Evolutionary conservation across 2,888 invertebrate species (phyloP).

Genomic region (Calameuta filiformis): DNA sequence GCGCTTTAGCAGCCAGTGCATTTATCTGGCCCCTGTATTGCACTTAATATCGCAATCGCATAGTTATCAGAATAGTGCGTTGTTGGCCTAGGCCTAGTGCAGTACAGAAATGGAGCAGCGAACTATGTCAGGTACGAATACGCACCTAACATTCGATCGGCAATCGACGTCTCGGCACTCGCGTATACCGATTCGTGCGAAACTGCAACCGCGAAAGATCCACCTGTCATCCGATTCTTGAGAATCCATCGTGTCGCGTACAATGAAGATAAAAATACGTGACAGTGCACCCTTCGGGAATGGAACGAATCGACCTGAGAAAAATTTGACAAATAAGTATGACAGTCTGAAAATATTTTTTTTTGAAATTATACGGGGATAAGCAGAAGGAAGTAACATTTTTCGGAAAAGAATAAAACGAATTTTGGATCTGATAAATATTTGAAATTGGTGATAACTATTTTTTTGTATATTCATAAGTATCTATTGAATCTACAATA

Average conservation of each 20-base stretch:
- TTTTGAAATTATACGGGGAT: not conserved
- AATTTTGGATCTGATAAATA: not conserved
- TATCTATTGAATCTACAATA: not conserved
- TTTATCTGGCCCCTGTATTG: conserved; percentile 35
- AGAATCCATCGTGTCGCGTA: not conserved
- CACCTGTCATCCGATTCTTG: not conserved
- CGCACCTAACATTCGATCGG: not conserved
- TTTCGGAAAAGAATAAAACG: not conserved
- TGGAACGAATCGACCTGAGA: not conserved
- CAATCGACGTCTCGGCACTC: not conserved
- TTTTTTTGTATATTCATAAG: not conserved
- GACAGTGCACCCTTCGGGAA: not conserved
- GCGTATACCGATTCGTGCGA: not conserved
- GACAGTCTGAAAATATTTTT: too few species aligned
- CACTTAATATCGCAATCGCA: conserved; percentile 34
- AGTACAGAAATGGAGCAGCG: conserved; percentile 39
- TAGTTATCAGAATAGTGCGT: conserved; percentile 40
- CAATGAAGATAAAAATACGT: not conserved
- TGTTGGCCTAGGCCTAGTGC: conserved; percentile 42
- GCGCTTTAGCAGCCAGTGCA: conserved; percentile 13
- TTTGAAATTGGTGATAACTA: not conserved
- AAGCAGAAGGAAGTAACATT: not conserved
- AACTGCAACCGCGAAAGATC: not conserved
- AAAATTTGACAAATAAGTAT: not conserved
- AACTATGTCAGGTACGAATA: conserved; percentile 40